Percentiles rank a stretch among this genome's conserved stretches.
phyloP scores from a whole-genome alignment of 53 echinoderm and acorn worm genomes.

The Apostichopus leukothele region DNA sequence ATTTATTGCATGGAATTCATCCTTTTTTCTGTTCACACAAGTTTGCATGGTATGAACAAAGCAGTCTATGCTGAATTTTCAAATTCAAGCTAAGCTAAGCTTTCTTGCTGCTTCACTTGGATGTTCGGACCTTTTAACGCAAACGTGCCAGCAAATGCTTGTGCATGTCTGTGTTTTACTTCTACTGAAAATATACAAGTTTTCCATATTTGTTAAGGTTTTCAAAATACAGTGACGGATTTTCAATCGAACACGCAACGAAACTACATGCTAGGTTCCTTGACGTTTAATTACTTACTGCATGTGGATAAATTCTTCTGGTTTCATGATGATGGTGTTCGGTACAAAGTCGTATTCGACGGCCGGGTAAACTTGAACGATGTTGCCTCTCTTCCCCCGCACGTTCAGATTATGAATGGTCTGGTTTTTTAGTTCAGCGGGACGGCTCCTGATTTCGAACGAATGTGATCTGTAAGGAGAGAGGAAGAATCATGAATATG shows the following conservation, averaged over 20 bases:
- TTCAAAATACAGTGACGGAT: background rate
- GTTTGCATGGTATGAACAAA: no score
- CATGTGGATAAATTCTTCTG: constrained; percentile 70
- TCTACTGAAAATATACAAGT: no score
- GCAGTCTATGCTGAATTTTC: no score
- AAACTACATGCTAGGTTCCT: no score
- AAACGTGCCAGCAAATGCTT: no score
- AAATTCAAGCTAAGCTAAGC: no score
- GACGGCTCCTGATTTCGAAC: constrained; percentile 74
- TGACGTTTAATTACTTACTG: constrained; percentile 57
- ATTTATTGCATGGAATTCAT: no score
- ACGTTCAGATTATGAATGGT: constrained; percentile 88
- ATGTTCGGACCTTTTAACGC: no score
- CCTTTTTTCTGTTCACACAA: no score
- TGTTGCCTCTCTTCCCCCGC: constrained; percentile 93
- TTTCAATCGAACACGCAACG: no score
- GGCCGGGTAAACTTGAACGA: constrained; percentile 88
- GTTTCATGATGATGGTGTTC: constrained; percentile 61
- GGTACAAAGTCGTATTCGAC: constrained; percentile 96
- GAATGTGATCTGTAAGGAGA: constrained; percentile 71
- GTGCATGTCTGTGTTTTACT: no score
- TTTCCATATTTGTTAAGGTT: background rate
- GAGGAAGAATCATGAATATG: background rate
- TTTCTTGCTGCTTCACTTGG: no score
- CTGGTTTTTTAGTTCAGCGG: constrained; percentile 47